Base-by-base conservation (phyloP, 2,113 vertebrate species). In the Saguinus imperator region DNA sequence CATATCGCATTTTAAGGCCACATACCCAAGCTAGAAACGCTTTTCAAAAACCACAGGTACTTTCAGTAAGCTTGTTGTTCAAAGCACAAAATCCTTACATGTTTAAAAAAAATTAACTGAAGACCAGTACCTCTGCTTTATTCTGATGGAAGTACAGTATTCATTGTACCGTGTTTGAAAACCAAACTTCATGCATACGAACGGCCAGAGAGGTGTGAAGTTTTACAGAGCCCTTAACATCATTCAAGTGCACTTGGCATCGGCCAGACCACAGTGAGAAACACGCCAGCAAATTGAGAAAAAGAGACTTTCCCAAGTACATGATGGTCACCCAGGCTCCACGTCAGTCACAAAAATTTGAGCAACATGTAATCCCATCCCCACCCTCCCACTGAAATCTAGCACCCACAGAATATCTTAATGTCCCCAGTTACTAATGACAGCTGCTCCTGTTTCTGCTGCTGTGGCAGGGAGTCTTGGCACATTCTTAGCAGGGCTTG, bases 81-180 rank as follows among this genome's bases (percentile, higher is more conserved):
- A 83, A 97, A 97, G 93, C 96, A 98, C 77, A 98, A 97, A 97
- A 97, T 89, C 92, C 85, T 91, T 88, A 75, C 3, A 9, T 45
- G 14, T 96, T 64, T 32, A 52, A 75, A 96, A 95, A 94, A 70
- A 64, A 35, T 68, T 35, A 17, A 68, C 35, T 68, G 64, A 17
- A 68, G 64, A 35, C 17, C 35, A 35, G 14, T 35, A 68, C 32
- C 32, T 32, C 29, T 68, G 14, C 64, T 68, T 35, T 61, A 25
- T 25, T 35, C 32, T 68, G 32, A 68, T 6, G 32, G 27, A 68
- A 68, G 32, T 7, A 35, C 64, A 35, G 32, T 32, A 35, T 17
- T 68, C 32, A 68, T 35, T 35, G 6, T 68, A 6, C 64, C 64
- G 17, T 17, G 64, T 29, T 16, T 68, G 32, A 68, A 66, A 35